phyloP scores from a whole-genome alignment of 2,888 invertebrate genomes.

The Dicyrtomina minuta region DNA sequence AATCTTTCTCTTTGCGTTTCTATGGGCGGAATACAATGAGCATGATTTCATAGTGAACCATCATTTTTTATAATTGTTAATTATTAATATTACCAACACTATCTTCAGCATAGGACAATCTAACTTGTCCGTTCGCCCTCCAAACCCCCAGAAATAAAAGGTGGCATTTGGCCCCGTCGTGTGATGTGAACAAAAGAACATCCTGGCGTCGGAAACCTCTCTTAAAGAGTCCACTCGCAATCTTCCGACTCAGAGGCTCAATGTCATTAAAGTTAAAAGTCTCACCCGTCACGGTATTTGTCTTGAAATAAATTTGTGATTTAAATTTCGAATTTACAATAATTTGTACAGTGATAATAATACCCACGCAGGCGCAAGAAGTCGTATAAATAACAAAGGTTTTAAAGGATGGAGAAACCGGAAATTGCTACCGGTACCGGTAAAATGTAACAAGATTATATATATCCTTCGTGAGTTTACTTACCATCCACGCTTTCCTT shows the following conservation, averaged over 20 bases:
- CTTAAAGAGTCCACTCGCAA: constrained; percentile 44
- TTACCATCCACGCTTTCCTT: no score
- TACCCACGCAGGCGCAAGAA: no score
- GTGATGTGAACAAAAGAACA: constrained; percentile 41
- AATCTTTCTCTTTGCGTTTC: constrained; percentile 44
- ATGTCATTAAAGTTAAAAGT: constrained; percentile 40
- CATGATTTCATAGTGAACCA: background rate
- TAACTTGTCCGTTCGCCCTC: constrained; percentile 43
- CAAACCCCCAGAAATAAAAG: constrained; percentile 41
- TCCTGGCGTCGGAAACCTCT: constrained; percentile 43
- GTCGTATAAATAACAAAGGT: no score
- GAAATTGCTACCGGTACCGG: no score
- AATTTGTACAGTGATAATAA: no score
- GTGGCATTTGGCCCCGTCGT: constrained; percentile 45
- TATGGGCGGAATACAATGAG: constrained; percentile 12
- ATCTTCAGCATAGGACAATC: constrained; percentile 47
- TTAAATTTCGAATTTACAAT: no score
- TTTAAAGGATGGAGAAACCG: no score
- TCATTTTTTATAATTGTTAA: background rate
- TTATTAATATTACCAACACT: constrained; percentile 33
- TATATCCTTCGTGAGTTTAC: no score
- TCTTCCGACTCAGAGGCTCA: constrained; percentile 38
- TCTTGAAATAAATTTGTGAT: constrained; percentile 36
- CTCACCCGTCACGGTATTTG: constrained; percentile 46
- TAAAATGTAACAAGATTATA: no score